Evolutionary conservation across 1,140 invertebrate species (phyloP).

Genomic region (Batillaria attramentaria): DNA sequence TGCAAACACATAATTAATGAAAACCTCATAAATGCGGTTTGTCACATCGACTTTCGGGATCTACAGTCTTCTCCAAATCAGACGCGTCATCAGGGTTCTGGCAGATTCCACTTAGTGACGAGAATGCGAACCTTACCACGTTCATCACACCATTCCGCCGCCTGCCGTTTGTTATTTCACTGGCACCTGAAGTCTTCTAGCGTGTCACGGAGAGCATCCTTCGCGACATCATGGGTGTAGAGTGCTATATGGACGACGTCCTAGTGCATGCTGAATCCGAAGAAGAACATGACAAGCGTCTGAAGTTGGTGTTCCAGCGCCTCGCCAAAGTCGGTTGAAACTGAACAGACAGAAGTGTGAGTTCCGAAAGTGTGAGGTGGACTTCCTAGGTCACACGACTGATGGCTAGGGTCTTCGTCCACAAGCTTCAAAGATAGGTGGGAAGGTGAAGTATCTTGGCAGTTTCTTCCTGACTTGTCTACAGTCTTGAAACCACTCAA

Average conservation of each 20-base stretch:
- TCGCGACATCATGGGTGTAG: conserved; percentile 16
- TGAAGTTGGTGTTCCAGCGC: conserved; percentile 4
- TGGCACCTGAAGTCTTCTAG: conserved; percentile 25
- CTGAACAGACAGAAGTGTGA: conserved; percentile 71
- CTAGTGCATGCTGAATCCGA: conserved; percentile 22
- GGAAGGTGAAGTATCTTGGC: conserved; percentile 34
- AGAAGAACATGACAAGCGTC: conserved; percentile 31
- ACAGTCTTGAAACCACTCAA: conserved; percentile 26
- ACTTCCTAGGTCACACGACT: conserved; percentile 53
- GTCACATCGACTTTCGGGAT: too few species aligned
- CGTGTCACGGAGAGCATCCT: neutral
- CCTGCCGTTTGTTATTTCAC: conserved; percentile 69
- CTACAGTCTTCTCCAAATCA: conserved; percentile 32
- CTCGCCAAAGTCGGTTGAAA: conserved; percentile 55
- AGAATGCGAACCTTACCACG: conserved; percentile 35
- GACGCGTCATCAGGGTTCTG: conserved; percentile 37
- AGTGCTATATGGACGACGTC: conserved; percentile 32
- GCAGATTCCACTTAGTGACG: conserved; percentile 40
- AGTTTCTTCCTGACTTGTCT: conserved; percentile 32
- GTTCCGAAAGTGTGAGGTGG: conserved; percentile 60
- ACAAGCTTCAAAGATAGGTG: conserved; percentile 29
- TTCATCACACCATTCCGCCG: conserved; percentile 71
- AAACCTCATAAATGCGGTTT: too few species aligned
- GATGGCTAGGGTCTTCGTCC: conserved; percentile 39
- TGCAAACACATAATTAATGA: too few species aligned